A percentile compares a stretch with the other conserved stretches of the same genome.
Evolutionary conservation across 2,888 invertebrate genomes (phyloP).

Genomic region (Nymphalis c-album): DNA sequence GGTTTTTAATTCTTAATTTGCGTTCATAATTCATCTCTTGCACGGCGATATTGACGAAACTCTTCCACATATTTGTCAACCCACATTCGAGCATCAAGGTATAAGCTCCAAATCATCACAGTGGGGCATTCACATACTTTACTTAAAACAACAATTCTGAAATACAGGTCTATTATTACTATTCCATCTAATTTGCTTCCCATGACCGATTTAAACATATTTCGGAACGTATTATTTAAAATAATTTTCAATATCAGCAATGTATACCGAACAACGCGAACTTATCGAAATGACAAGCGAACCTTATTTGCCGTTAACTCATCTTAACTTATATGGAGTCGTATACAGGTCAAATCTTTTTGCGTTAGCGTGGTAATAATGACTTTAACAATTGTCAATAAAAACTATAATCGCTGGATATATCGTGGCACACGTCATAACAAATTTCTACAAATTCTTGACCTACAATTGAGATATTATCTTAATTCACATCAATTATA

Average conservation of each 20-base stretch:
- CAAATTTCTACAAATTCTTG: neutral
- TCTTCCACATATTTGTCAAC: no score
- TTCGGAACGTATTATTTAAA: neutral
- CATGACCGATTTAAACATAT: neutral
- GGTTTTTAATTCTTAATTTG: no score
- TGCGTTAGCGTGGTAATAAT: constrained; percentile 18
- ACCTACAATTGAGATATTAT: constrained; percentile 1
- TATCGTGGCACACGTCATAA: neutral
- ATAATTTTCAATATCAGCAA: neutral
- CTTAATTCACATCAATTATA: neutral
- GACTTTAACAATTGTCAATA: constrained; percentile 30
- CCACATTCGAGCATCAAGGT: no score
- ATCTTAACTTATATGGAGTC: constrained; percentile 33
- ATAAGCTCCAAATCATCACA: no score
- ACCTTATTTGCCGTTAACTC: constrained; percentile 31
- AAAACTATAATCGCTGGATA: constrained; percentile 4
- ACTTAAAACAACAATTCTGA: no score
- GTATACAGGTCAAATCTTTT: constrained; percentile 33
- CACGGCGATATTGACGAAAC: no score
- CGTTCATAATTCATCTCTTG: no score
- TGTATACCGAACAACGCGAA: constrained; percentile 13
- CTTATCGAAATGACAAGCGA: neutral
- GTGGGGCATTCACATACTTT: no score
- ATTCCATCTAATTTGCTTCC: neutral
- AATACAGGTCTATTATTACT: no score